Base-by-base conservation (phyloP, 2,888 invertebrate genomes). In the Agriopis marginaria region DNA sequence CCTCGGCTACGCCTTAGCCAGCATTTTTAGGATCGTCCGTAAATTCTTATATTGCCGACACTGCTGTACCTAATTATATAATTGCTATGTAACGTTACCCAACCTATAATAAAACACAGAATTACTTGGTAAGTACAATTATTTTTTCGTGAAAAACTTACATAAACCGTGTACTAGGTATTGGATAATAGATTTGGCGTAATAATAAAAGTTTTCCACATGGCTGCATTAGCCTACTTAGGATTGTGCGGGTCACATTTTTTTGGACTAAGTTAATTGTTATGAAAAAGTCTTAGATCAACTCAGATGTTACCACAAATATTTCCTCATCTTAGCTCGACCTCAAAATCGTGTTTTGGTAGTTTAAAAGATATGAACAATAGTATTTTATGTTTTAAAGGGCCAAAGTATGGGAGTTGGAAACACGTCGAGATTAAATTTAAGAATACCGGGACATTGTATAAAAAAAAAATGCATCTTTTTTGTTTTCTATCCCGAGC, bases 161-260 rank as follows among this genome's bases (percentile, higher is more conserved):
- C 64, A 63, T 59, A 73, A 71, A 11, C 12, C 47, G 23, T n/a
- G 14, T 50, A 55, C 11, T 12, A 23, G 7, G 14, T 67, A 64
- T 74, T 74, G 63, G 63, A 69, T 70, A 71, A 71, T 55, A 61
- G 62, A 70, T 64, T 66, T 71, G 72, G 63, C 60, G 65, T 61
- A 5, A 32, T 32, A 71, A 74, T 63, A 54, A 68, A 68, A 65
- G 23, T 54, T 68, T 75, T 71, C 75, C 71, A 72, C 72, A 66
- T 51, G 68, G 50, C 70, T 71, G 73, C 66, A 65, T 58, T 61
- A 71, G 66, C 72, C 71, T 71, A 72, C 63, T 74, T 70, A 59
- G 14, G 45, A 40, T 65, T 50, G 14, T 10, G 14, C 44, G 45
- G 44, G 23, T 56, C 9, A 39, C 58, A 17, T 8, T 58, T 44